Evolutionary conservation across 2,113 vertebrate genomes (phyloP).

Genomic region (Pseudopipra pipra): DNA sequence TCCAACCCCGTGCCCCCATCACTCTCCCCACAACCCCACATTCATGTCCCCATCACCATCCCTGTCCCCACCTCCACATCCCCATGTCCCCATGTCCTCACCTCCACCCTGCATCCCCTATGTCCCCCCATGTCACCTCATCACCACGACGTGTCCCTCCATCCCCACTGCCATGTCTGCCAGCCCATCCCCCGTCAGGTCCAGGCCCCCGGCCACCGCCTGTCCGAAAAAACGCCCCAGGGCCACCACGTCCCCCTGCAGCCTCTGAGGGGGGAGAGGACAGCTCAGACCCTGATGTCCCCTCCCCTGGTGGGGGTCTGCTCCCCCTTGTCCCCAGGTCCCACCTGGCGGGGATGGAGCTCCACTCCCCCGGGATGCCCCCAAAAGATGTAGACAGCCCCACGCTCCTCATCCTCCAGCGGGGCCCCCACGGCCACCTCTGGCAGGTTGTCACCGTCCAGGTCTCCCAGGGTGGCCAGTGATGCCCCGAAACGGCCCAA

Average conservation of each 20-base stretch:
- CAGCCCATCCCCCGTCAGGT: background rate
- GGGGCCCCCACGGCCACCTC: background rate
- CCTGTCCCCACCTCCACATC: too few species aligned
- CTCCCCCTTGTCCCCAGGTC: background rate
- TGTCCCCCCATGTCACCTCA: background rate
- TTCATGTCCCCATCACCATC: background rate
- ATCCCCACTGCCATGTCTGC: background rate
- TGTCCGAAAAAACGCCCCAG: background rate
- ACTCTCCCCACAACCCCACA: background rate
- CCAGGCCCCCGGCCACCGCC: background rate
- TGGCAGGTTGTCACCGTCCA: background rate
- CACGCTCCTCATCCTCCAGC: background rate
- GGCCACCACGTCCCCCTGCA: background rate
- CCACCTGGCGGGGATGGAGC: background rate
- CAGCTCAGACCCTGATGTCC: background rate
- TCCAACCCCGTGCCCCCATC: background rate
- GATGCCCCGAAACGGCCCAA: background rate
- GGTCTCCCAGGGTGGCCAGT: background rate
- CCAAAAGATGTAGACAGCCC: background rate
- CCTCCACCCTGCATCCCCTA: background rate
- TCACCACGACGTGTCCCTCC: background rate
- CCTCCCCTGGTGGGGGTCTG: background rate
- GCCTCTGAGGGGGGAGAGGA: background rate
- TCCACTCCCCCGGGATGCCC: background rate
- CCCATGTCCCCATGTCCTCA: too few species aligned